Evolutionary conservation across 2,888 invertebrate species (phyloP), one percentile per base, ranked within the genome.

Genomic region (Idaea biselata): DNA sequence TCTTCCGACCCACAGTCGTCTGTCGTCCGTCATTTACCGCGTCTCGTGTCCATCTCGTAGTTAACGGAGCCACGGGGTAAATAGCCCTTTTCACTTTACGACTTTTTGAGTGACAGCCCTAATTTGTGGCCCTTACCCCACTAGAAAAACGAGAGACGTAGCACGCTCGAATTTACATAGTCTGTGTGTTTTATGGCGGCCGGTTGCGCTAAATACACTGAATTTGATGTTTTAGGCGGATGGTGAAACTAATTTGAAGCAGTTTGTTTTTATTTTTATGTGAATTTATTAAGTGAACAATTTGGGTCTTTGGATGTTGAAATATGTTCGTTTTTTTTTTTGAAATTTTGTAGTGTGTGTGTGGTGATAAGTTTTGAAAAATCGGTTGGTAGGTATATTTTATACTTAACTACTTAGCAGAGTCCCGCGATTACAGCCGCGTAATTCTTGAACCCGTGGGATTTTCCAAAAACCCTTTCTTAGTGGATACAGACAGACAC

Each of bases 11-110:
- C 11, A 44, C 44, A 6, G 44, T 44, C 44, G 44, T 44, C 44
- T 44, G 44, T 44, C 44, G 44, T 44, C 44, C 44, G 44, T 44
- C 44, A 44, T 44, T 44, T 44, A 44, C 44, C 44, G 44, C 44
- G 44, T 44, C 44, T 44, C 44, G 44, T 44, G 44, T 44, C 44
- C 44, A 44, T 44, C 44, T 44, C 44, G 44, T 44, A 44, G 44
- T 44, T 44, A 44, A 44, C 44, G 44, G 44, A 44, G 44, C 8
- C 44, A 44, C 44, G 11, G 44, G 44, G 44, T 44, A 44, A 44
- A 44, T 44, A 44, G 44, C 44, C 44, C 44, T 44, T 44, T 44
- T 44, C 44, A 44, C 44, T 44, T 44, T 44, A 44, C 44, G 44
- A 44, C 44, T 44, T 11, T 44, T 44, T 44, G 44, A 44, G 44